These are phyloP conservation scores for Anguilla obscura DNA, from an alignment of 2,797 vertebrate species.

Conservation along the genomic window DNA sequence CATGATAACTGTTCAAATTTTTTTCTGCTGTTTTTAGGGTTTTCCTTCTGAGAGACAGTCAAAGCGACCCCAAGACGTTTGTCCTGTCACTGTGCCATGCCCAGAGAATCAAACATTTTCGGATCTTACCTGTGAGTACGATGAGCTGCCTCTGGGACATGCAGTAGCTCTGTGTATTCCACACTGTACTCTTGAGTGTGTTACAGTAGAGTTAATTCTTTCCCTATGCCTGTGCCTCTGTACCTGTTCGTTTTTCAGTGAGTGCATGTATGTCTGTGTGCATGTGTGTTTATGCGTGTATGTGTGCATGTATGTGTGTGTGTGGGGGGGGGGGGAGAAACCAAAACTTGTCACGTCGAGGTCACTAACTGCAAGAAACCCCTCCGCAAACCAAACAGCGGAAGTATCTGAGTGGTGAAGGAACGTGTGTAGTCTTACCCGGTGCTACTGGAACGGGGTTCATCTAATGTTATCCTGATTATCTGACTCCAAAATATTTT, in stretches of 20 bases:
- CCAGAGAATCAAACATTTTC: conserved; percentile 97
- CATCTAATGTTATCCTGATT: too few relatives aligned
- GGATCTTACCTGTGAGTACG: conserved; percentile 92
- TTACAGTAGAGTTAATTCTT: not conserved
- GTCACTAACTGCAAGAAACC: too few relatives aligned
- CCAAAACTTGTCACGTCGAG: too few relatives aligned
- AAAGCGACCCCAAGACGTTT: conserved; percentile 95
- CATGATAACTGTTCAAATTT: not conserved
- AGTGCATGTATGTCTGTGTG: conserved; percentile 23
- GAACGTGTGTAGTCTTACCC: too few relatives aligned
- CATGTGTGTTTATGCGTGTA: not conserved
- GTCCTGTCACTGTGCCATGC: conserved; percentile 92
- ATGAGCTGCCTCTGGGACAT: not conserved
- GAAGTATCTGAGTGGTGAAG: too few relatives aligned
- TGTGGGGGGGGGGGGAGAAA: not conserved
- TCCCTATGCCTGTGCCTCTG: not conserved
- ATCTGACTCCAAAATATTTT: too few relatives aligned
- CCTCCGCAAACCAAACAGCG: too few relatives aligned
- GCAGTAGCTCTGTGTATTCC: not conserved
- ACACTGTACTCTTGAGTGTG: not conserved
- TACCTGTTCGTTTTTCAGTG: conserved; percentile 18
- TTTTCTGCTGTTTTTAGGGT: conserved; percentile 74
- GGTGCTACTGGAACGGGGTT: too few relatives aligned
- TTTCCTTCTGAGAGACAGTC: conserved; percentile 96
- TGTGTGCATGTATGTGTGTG: not conserved